Evolutionary conservation across 1,140 invertebrate genomes (phyloP).

Genomic region (Drosophila kepulauana): DNA sequence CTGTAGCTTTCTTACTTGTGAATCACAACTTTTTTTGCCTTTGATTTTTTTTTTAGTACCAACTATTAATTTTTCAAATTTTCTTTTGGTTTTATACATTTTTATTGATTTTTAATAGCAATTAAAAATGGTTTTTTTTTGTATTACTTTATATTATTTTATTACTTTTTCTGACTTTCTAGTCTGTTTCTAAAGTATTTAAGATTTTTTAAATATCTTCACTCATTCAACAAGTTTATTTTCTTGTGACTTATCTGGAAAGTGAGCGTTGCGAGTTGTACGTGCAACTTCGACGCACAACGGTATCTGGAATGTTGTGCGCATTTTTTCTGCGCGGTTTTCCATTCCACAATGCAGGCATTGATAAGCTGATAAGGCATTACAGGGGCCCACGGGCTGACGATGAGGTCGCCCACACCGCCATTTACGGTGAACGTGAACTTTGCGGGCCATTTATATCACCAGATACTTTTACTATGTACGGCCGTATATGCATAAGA

Average conservation of each 20-base stretch:
- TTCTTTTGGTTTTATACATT: too few species aligned
- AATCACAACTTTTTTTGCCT: too few species aligned
- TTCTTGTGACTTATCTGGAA: neutral
- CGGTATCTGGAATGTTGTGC: slow-evolving; percentile 26
- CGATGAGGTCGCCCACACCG: slow-evolving; percentile 52
- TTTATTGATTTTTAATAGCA: too few species aligned
- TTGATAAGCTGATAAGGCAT: slow-evolving; percentile 55
- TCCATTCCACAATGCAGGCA: slow-evolving; percentile 32
- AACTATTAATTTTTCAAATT: too few species aligned
- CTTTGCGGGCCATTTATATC: slow-evolving; percentile 64
- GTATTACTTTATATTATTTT: too few species aligned
- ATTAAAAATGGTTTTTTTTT: too few species aligned
- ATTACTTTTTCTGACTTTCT: too few species aligned
- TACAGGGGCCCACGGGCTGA: slow-evolving; percentile 27
- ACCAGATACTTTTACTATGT: slow-evolving; percentile 7
- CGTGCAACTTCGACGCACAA: slow-evolving; percentile 31
- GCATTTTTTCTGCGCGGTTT: slow-evolving; percentile 37
- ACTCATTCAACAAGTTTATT: neutral
- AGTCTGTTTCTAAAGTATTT: too few species aligned
- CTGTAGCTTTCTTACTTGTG: too few species aligned
- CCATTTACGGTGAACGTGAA: slow-evolving; percentile 57
- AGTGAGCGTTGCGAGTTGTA: slow-evolving; percentile 1
- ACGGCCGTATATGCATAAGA: slow-evolving; percentile 34
- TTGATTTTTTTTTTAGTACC: too few species aligned
- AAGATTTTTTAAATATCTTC: too few species aligned